phyloP scores from a whole-genome alignment of 2,797 vertebrate species.

The Neosilurus mollespiculum region DNA sequence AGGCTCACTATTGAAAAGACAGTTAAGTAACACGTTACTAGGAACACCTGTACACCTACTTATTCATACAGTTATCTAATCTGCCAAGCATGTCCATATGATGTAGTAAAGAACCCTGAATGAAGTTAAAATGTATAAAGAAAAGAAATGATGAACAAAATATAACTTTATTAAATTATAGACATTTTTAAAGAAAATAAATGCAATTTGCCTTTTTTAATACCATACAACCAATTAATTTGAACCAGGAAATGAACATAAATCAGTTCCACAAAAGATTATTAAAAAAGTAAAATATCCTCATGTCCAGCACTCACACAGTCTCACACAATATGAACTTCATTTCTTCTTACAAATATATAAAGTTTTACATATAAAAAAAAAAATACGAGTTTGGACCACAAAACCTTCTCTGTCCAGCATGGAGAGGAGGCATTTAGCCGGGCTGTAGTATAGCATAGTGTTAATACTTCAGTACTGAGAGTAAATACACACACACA shows the following conservation, averaged over 20 bases:
- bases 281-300: neutral
- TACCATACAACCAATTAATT: neutral
- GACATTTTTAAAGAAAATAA: neutral
- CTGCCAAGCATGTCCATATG: too few species aligned
- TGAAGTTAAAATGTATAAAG: neutral
- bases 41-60: too few species aligned
- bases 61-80: too few species aligned
- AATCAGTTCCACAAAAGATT: neutral
- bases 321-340: neutral
- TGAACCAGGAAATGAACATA: neutral
- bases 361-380: neutral
- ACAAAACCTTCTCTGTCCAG: neutral
- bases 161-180: neutral
- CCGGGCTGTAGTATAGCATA: neutral
- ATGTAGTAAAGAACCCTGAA: neutral
- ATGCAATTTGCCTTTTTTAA: neutral
- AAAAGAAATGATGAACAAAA: neutral
- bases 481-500: neutral
- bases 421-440: neutral
- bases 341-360: conserved; percentile 3
- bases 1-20: too few species aligned
- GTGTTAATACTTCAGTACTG: neutral
- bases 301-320: neutral
- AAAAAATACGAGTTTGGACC: neutral
- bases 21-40: too few species aligned